These are phyloP conservation scores for Microtus richardsoni DNA, from an alignment of 2,113 vertebrate species.

Conservation along the genomic window DNA sequence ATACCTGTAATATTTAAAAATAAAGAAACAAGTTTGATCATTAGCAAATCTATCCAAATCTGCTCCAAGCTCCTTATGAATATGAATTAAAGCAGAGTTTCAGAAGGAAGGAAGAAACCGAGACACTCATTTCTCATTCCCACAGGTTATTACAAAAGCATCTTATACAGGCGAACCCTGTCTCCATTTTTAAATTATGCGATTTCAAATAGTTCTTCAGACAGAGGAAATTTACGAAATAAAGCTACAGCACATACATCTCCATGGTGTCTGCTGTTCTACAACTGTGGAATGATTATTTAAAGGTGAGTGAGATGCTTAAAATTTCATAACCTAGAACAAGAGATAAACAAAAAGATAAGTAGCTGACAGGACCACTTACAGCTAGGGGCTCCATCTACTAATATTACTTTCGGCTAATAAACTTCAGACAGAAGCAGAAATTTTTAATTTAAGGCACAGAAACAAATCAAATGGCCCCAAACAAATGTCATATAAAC, in stretches of 20 bases:
- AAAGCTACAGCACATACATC: constrained; percentile 53
- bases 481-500: constrained; percentile 74
- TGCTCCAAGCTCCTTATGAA: constrained; percentile 20
- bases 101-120: constrained; percentile 39
- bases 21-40: constrained; percentile 48
- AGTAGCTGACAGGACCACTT: constrained; percentile 61
- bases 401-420: constrained; percentile 68
- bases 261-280: constrained; percentile 17
- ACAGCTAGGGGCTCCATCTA: constrained; percentile 38
- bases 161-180: constrained; percentile 40
- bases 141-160: constrained; percentile 50
- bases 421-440: constrained; percentile 74
- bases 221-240: constrained; percentile 59
- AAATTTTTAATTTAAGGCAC: constrained; percentile 73
- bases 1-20: constrained; percentile 41
- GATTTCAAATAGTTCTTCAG: constrained; percentile 67
- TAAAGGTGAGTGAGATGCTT: constrained; percentile 69
- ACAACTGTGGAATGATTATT: constrained; percentile 67
- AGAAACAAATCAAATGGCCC: constrained; percentile 70
- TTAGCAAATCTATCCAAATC: constrained; percentile 54
- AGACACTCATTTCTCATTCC: constrained; percentile 52
- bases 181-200: constrained; percentile 60
- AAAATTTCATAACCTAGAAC: constrained; percentile 70
- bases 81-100: constrained; percentile 45
- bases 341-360: constrained; percentile 75